A percentile compares a stretch with the other conserved stretches of the same genome.
These are phyloP conservation scores for Nineta flava DNA, from an alignment of 2,888 invertebrate genomes.

Conservation along the genomic window DNA sequence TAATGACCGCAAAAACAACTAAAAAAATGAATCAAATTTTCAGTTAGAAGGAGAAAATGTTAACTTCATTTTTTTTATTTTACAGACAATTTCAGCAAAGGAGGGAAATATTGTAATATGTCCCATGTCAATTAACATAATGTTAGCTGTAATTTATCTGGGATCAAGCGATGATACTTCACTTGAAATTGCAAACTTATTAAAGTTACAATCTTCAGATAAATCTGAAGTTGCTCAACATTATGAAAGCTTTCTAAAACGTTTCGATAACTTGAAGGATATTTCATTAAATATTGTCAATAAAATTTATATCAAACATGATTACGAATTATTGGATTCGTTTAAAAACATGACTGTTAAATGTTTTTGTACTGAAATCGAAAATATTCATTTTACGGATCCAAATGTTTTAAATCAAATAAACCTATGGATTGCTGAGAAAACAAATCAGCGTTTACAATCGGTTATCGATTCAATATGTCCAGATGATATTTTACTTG, in stretches of 20 bases:
- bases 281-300: not conserved
- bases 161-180: not conserved
- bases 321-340: not conserved
- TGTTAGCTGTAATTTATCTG: not conserved
- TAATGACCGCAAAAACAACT: too few species aligned
- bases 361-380: not conserved
- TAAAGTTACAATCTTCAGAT: not conserved
- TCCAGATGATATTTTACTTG: not conserved
- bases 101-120: not conserved
- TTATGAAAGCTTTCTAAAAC: not conserved
- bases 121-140: not conserved
- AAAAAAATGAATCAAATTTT: too few species aligned
- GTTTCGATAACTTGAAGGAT: not conserved
- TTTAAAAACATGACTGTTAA: not conserved
- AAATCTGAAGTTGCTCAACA: not conserved
- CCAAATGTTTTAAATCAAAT: not conserved
- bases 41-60: too few species aligned
- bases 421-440: not conserved
- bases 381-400: not conserved
- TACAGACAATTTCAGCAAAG: not conserved
- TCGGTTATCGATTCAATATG: not conserved
- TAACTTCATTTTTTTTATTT: too few species aligned
- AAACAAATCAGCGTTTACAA: not conserved
- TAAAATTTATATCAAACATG: not conserved
- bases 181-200: not conserved